Evolutionary conservation across 2,888 invertebrate species (phyloP).

Genomic region (Leptopterna dolabrata): DNA sequence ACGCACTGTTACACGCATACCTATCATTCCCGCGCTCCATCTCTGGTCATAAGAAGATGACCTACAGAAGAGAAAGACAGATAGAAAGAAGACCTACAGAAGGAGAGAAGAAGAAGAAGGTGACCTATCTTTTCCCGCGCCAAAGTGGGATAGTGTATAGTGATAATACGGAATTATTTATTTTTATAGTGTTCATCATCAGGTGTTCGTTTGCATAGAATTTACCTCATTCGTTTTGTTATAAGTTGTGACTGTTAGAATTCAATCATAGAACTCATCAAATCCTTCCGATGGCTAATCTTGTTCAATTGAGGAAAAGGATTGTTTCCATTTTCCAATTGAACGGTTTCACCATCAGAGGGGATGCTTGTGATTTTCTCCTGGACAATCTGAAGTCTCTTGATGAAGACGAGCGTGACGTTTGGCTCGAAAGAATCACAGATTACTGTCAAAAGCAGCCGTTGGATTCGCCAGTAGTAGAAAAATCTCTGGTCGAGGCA

Average conservation of each 20-base stretch:
- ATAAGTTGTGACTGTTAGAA: background rate
- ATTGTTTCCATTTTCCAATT: conserved; percentile 73
- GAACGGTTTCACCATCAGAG: conserved; percentile 79
- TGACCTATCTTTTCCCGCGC: no score
- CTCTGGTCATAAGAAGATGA: no score
- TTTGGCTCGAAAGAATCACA: conserved; percentile 80
- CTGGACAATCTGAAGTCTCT: conserved; percentile 77
- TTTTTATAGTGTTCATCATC: no score
- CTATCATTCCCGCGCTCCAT: no score
- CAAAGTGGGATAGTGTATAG: no score
- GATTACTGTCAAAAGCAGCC: conserved; percentile 84
- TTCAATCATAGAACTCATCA: background rate
- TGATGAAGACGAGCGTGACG: conserved; percentile 73
- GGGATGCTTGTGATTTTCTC: conserved; percentile 79
- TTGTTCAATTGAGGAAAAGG: conserved; percentile 57
- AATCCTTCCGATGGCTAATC: background rate
- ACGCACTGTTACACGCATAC: no score
- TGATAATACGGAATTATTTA: no score
- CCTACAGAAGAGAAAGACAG: no score
- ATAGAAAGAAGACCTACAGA: no score
- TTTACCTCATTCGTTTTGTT: no score
- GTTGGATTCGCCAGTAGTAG: conserved; percentile 78
- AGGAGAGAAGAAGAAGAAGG: no score
- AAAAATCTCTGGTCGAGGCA: conserved; percentile 77
- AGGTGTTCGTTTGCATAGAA: no score